phyloP scores from a whole-genome alignment of 2,888 invertebrate species.

The Zaprionus lineosus region DNA sequence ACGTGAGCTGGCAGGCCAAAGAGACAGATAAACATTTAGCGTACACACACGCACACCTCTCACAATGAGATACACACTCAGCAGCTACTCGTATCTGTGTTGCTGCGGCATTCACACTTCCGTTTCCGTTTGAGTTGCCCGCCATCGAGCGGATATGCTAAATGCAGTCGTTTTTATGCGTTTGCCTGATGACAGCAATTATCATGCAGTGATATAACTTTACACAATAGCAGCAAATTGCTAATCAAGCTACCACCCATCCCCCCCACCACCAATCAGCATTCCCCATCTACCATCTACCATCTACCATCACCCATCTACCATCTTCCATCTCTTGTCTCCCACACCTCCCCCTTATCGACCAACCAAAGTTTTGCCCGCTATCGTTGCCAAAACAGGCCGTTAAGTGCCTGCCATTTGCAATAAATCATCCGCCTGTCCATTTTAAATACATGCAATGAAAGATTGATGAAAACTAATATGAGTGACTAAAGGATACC shows the following conservation, averaged over 20 bases:
- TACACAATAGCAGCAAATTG: constrained; percentile 49
- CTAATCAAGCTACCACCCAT: constrained; percentile 56
- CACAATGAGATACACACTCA: neutral
- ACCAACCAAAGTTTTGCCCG: too few relatives aligned
- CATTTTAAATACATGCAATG: neutral
- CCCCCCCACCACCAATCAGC: neutral
- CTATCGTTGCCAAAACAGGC: constrained; percentile 1
- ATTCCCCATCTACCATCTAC: neutral
- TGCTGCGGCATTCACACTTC: constrained; percentile 73
- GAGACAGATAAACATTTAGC: constrained; percentile 50
- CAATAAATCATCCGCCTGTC: constrained; percentile 33
- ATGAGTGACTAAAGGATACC: neutral
- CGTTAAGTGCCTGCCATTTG: constrained; percentile 35
- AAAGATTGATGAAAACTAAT: neutral
- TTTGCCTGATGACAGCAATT: constrained; percentile 72
- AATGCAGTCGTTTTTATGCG: constrained; percentile 72
- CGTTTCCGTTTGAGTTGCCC: constrained; percentile 66
- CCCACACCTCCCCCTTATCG: too few relatives aligned
- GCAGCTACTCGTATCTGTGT: constrained; percentile 13
- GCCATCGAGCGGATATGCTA: constrained; percentile 63
- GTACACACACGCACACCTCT: constrained; percentile 19
- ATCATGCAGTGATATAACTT: constrained; percentile 69
- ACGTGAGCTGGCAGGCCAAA: too few relatives aligned
- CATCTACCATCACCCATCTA: neutral
- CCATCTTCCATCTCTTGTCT: neutral